Evolutionary conservation across 2,797 vertebrate genomes (phyloP).

Genomic region (Oreochromis grahami): DNA sequence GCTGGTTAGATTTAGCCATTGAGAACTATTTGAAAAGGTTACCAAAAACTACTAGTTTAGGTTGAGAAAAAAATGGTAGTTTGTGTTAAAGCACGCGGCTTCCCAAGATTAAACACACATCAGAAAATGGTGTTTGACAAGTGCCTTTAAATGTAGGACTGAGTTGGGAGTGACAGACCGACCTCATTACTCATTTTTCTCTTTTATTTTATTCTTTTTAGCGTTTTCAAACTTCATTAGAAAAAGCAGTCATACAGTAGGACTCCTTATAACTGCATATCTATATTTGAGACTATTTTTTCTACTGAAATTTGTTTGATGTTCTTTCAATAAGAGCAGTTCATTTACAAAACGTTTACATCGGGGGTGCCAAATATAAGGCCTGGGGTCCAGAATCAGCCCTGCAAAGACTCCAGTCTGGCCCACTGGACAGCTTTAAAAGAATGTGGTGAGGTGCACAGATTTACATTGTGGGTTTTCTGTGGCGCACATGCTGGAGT

Average conservation of each 20-base stretch:
- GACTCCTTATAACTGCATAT: not conserved
- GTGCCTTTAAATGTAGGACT: not conserved
- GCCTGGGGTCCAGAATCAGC: not conserved
- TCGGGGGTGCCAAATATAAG: not conserved
- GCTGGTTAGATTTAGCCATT: rapidly evolving
- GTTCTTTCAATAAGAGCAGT: not conserved
- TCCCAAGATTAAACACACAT: not conserved
- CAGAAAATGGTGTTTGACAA: not conserved
- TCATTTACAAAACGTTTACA: not conserved
- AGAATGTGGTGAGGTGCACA: rapidly evolving
- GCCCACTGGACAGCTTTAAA: not conserved
- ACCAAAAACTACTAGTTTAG: not conserved
- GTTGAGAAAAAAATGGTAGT: not conserved
- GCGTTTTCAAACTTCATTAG: not conserved
- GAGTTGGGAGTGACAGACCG: not conserved
- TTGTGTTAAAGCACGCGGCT: rapidly evolving
- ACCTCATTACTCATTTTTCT: not conserved
- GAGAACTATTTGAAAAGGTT: not conserved
- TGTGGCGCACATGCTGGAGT: not conserved
- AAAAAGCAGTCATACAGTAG: not conserved
- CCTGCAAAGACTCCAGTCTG: not conserved
- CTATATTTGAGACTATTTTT: not conserved
- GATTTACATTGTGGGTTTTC: not conserved
- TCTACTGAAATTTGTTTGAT: not conserved
- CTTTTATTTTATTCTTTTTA: not conserved